Evolutionary conservation across 2,888 invertebrate genomes (phyloP).

Genomic region (Blera fallax): DNA sequence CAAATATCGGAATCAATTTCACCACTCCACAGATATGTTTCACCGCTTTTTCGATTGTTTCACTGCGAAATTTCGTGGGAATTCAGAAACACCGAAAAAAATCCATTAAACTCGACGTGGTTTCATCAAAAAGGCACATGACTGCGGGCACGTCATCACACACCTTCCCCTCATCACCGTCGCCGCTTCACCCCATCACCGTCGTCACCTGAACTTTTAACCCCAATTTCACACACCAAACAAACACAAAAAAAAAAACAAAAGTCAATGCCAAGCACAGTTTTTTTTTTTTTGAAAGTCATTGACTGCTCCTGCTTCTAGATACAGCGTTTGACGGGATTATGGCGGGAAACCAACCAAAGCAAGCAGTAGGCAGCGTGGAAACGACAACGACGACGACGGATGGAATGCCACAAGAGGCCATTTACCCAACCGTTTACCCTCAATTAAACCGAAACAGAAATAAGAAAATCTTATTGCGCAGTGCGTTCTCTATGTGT

Average conservation of each 20-base stretch:
- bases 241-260: constrained; percentile 10
- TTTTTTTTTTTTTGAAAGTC: constrained; percentile 48
- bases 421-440: constrained; percentile 67
- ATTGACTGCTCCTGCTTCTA: constrained; percentile 58
- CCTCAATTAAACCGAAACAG: constrained; percentile 52
- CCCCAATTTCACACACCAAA: constrained; percentile 40
- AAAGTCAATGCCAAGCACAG: constrained; percentile 65
- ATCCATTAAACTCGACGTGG: constrained; percentile 23
- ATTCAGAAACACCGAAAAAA: background rate
- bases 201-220: constrained; percentile 50
- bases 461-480: constrained; percentile 49
- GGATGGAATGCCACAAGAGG: constrained; percentile 65
- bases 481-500: constrained; percentile 45
- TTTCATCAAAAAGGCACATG: constrained; percentile 47
- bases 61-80: background rate
- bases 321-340: constrained; percentile 19
- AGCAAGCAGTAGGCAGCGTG: constrained; percentile 11
- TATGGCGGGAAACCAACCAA: constrained; percentile 67
- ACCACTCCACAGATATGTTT: constrained; percentile 1
- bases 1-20: background rate
- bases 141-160: constrained; percentile 57
- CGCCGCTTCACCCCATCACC: constrained; percentile 6
- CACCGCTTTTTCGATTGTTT: background rate
- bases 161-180: background rate
- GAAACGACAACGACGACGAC: too few relatives aligned